A percentile compares a stretch with the other conserved stretches of the same genome.
These are phyloP conservation scores for Crenichthys baileyi DNA, from an alignment of 2,797 vertebrate genomes.

Conservation along the genomic window DNA sequence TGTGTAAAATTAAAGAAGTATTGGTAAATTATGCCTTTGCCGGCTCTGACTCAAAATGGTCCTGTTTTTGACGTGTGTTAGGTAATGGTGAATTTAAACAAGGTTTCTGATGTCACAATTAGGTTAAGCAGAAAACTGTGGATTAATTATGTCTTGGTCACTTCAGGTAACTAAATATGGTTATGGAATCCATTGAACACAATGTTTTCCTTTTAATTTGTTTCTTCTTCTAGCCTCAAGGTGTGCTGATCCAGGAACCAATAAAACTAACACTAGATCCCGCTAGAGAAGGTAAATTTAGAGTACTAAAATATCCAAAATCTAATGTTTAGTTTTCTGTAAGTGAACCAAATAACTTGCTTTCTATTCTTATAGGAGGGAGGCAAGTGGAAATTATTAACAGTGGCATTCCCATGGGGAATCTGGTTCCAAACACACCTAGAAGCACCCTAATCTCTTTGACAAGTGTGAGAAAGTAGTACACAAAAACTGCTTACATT, in stretches of 20 bases:
- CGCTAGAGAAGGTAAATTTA: not conserved
- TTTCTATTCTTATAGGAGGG: slow-evolving; percentile 66
- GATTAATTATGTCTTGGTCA: not conserved
- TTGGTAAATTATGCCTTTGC: no score
- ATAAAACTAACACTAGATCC: slow-evolving; percentile 75
- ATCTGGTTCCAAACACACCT: slow-evolving; percentile 83
- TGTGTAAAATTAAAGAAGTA: no score
- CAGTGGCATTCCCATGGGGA: slow-evolving; percentile 56
- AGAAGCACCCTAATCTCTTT: slow-evolving; percentile 81
- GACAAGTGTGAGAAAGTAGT: slow-evolving; percentile 76
- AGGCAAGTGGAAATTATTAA: slow-evolving; percentile 74
- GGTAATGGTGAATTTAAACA: no score
- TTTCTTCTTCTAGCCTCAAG: slow-evolving; percentile 79
- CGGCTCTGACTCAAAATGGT: no score
- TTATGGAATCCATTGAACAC: not conserved
- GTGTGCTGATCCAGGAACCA: slow-evolving; percentile 74
- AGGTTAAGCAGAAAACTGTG: not conserved
- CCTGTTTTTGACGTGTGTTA: no score
- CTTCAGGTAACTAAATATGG: not conserved
- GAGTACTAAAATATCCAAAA: not conserved
- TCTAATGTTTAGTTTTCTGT: not conserved
- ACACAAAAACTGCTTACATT: not conserved
- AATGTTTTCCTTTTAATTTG: not conserved
- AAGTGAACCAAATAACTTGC: not conserved
- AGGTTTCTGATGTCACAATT: not conserved